Percentiles rank a stretch among this genome's conserved stretches.
Evolutionary conservation across 1,140 invertebrate species (phyloP).

Genomic region (Atta cephalotes): DNA sequence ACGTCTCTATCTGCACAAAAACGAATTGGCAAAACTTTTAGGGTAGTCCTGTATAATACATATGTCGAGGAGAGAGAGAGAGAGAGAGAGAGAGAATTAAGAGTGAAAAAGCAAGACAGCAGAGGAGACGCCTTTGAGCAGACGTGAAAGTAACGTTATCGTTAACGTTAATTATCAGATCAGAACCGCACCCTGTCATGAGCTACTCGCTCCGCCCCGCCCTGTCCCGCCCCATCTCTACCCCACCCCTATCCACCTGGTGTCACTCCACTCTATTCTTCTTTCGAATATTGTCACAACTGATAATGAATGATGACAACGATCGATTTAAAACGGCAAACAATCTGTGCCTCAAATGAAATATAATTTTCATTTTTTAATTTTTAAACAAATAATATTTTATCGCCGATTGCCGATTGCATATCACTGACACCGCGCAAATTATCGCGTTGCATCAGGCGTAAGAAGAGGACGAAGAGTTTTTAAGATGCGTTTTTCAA

Average conservation of each 20-base stretch:
- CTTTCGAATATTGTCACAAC: conserved; percentile 66
- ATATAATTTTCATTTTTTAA: too few species aligned
- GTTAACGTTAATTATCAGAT: conserved; percentile 39
- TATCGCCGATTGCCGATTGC: too few species aligned
- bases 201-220: conserved; percentile 13
- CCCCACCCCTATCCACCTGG: background rate
- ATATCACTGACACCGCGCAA: background rate
- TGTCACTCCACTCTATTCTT: too few species aligned
- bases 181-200: conserved; percentile 84
- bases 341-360: background rate
- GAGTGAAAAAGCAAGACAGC: background rate
- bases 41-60: too few species aligned
- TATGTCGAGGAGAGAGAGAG: background rate
- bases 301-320: conserved; percentile 71
- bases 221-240: background rate
- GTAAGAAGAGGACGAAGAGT: too few species aligned
- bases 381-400: background rate
- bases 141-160: conserved; percentile 28
- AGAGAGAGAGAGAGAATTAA: too few species aligned
- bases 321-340: too few species aligned
- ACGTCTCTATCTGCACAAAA: too few species aligned
- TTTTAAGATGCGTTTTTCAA: too few species aligned
- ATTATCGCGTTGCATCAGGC: too few species aligned
- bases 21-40: too few species aligned
- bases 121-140: background rate